These are phyloP conservation scores for Tetraodon nigroviridis DNA, from an alignment of 2,113 vertebrate genomes.

Conservation along the genomic window DNA sequence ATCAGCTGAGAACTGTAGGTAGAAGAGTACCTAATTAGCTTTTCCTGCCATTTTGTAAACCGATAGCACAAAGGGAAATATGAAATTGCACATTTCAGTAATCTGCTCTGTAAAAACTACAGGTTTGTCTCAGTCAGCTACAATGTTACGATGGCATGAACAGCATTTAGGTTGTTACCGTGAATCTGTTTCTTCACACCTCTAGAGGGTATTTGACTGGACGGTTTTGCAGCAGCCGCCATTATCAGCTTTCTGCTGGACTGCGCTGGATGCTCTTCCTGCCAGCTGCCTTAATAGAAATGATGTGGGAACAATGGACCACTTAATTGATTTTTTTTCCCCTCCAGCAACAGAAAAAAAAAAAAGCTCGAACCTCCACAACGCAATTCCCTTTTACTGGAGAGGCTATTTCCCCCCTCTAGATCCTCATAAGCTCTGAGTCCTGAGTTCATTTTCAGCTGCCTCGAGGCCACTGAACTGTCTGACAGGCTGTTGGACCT, in stretches of 20 bases:
- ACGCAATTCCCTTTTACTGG: slow-evolving; percentile 16
- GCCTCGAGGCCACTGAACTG: slow-evolving; percentile 53
- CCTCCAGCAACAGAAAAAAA: slow-evolving; percentile 25
- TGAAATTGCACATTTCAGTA: too few species aligned
- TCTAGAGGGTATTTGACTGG: neutral
- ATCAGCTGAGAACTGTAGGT: too few species aligned
- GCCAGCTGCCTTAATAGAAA: slow-evolving; percentile 18
- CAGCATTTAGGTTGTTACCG: too few species aligned
- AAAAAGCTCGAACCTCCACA: slow-evolving; percentile 30
- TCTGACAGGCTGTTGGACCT: slow-evolving; percentile 49
- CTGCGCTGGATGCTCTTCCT: slow-evolving; percentile 8
- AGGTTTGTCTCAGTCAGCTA: too few species aligned
- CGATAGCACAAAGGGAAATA: too few species aligned
- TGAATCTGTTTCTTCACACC: neutral
- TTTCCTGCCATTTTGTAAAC: too few species aligned
- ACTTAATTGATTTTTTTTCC: slow-evolving; percentile 60
- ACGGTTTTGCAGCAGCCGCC: slow-evolving; percentile 2
- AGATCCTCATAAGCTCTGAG: slow-evolving; percentile 7
- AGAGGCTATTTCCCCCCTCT: neutral
- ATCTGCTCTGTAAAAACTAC: too few species aligned
- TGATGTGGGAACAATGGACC: slow-evolving; percentile 34
- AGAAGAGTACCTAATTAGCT: too few species aligned
- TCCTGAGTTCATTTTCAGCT: slow-evolving; percentile 60
- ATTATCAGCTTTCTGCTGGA: slow-evolving; percentile 12
- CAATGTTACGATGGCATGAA: too few species aligned